Conservation (phyloP, 1,140 invertebrate genomes). For the Diorhabda elongata region DNA sequence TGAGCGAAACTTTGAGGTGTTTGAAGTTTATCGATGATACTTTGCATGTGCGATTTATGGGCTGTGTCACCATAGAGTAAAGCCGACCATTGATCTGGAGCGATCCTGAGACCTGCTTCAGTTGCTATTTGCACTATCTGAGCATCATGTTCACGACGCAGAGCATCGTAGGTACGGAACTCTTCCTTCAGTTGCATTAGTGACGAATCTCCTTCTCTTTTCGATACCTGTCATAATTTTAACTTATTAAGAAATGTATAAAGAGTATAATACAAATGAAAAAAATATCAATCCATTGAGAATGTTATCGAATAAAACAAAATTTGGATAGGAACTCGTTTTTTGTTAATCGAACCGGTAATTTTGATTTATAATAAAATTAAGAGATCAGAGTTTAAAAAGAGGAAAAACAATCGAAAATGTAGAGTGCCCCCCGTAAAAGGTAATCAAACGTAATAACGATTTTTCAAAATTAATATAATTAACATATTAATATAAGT, state of each 20-base stretch:
- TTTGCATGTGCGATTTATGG: slow-evolving; percentile 98
- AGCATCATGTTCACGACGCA: slow-evolving; percentile 94
- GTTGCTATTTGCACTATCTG: slow-evolving; percentile 97
- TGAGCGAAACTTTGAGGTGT: slow-evolving; percentile 88
- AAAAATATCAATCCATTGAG: too few species aligned
- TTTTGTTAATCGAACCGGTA: too few species aligned
- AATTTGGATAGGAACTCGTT: too few species aligned
- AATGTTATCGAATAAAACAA: too few species aligned
- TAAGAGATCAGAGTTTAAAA: too few species aligned
- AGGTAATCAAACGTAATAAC: too few species aligned
- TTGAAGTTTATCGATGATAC: slow-evolving; percentile 92
- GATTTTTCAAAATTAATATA: too few species aligned
- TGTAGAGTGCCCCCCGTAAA: too few species aligned
- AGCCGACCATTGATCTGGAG: slow-evolving; percentile 97
- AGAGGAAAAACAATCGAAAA: too few species aligned
- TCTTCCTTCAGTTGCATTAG: slow-evolving; percentile 98
- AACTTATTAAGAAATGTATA: not conserved
- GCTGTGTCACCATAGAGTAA: slow-evolving; percentile 90
- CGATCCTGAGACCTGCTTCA: slow-evolving; percentile 93
- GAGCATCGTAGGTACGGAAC: slow-evolving; percentile 89
- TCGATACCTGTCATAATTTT: slow-evolving; percentile 70
- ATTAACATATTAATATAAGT: too few species aligned
- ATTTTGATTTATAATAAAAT: too few species aligned
- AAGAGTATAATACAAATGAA: too few species aligned
- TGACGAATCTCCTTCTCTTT: slow-evolving; percentile 95